Base-by-base conservation (phyloP, 1,140 invertebrate genomes). In the Gryllus bimaculatus region DNA sequence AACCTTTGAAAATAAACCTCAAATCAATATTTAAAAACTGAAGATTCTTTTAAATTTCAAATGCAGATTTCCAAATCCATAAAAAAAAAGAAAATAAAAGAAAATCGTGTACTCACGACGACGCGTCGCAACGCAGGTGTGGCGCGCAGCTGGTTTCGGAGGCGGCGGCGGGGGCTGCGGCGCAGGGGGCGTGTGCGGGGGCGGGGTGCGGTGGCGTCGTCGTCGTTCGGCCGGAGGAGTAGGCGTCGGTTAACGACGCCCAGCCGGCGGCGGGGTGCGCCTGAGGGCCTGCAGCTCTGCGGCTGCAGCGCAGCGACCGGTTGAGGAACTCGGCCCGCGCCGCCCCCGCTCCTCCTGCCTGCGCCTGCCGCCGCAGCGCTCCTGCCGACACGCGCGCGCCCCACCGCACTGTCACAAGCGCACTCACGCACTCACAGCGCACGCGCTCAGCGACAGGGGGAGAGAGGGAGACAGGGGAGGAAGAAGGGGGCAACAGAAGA, bases 221-320 rank as follows among this genome's bases (percentile, higher is more conserved):
- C 26, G 12, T 95, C 94, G 78, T n/a, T 93, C 90, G 75, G 92
- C n/a, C 86, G 81, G 79, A 79, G 7, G 47, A 79, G 82, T 95
- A 98, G 7, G 93, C 96, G 83, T 94, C 92, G 85, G n/a, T 96
- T 96, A 82, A 93, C 90, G 80, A 94, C 89, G n/a, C 93, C 93
- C 8, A n/a, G 87, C 87, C 26, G 86, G 82, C 75, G 87, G 84
- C 79, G 86, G 82, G 75, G 86, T 84, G 79, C 90, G 88, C 87
- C 96, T 94, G 81, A 98, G 88, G 0, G 94, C 94, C 85, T 97
- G 95, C 21, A 99, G 89, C 85, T 98, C n/a, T 98, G 82, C 93
- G 90, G 8, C 96, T 98, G n/a, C 93, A 95, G n/a, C 97, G 90
- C 74, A 99, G 86, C n/a, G 96, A 98, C 75, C 91, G 91, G 81